Evolutionary conservation across 2,113 vertebrate genomes (phyloP).

Genomic region (Dasypus novemcinctus): DNA sequence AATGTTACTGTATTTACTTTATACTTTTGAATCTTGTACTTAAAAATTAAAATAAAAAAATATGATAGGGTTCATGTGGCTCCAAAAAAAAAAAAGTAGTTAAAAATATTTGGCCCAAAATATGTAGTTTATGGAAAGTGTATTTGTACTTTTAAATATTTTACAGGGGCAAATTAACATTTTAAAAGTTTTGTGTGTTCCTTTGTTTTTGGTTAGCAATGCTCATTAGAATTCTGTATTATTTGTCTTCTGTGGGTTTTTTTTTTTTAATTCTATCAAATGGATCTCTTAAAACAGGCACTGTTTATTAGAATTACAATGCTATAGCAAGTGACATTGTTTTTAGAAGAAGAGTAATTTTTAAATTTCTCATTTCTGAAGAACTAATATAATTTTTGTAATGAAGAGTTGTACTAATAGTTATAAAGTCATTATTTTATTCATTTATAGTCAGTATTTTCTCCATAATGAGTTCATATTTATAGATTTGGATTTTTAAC

Average conservation of each 20-base stretch:
- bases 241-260: background rate
- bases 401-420: too few species aligned
- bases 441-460: too few species aligned
- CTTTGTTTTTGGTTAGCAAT: background rate
- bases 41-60: too few species aligned
- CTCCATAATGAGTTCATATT: too few species aligned
- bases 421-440: too few species aligned
- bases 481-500: too few species aligned
- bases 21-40: too few species aligned
- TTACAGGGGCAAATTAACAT: background rate
- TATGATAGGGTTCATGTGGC: too few species aligned
- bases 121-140: background rate
- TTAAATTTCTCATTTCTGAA: background rate
- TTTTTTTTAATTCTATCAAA: background rate
- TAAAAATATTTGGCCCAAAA: background rate
- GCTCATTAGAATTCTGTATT: background rate
- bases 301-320: constrained; percentile 30
- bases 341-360: background rate
- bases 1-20: too few species aligned
- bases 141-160: background rate
- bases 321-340: background rate
- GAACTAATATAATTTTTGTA: too few species aligned
- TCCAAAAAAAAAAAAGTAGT: background rate
- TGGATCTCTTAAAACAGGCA: background rate
- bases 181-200: background rate